Base-by-base conservation (phyloP, 2,888 invertebrate species). In the Phlogophora meticulosa region DNA sequence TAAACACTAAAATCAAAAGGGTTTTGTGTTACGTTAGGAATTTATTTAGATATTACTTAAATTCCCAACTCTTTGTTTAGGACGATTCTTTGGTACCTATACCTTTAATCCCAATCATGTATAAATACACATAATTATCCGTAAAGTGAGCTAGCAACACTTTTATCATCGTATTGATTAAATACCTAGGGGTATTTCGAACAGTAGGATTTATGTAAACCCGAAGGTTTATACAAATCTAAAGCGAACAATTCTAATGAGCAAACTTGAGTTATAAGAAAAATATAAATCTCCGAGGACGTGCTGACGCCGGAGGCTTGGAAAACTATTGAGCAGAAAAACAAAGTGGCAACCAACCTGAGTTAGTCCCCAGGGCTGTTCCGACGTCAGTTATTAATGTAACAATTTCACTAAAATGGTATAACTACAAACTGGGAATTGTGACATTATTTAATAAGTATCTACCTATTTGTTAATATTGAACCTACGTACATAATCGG, bases 241-340 rank as follows among this genome's bases (percentile, higher is more conserved):
- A 17, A 22, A 52, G 15, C 17, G 22, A 56, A 7, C 32, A 46
- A 10, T 55, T 42, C 32, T 42, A 59, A 43, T 48, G 32, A 56
- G 15, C 13, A n/a, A 42, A 46, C 10, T 45, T 42, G 15, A 38
- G 43, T 48, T 56, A 24, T 40, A 46, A 48, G 58, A 56, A 56
- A 49, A 34, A 45, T 38, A 13, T 20, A 32, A 55, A 60, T 58
- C 65, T 49, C 52, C 32, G n/a, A 42, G 53, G 71, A 65, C 69
- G 68, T 74, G 69, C 60, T 40, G 70, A 72, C 58, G 80, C 82
- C 71, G 28, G 62, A 59, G 81, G 83, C 78, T 60, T 74, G 79
- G 85, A 83, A 86, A 82, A 73, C 84, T 84, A 86, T 86, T 84
- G 80, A 87, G 74, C 46, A 61, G 62, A 69, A 34, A 72, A 73